These are phyloP conservation scores for Bradypodion ventrale DNA, from an alignment of 2,797 vertebrate genomes.

Conservation along the genomic window DNA sequence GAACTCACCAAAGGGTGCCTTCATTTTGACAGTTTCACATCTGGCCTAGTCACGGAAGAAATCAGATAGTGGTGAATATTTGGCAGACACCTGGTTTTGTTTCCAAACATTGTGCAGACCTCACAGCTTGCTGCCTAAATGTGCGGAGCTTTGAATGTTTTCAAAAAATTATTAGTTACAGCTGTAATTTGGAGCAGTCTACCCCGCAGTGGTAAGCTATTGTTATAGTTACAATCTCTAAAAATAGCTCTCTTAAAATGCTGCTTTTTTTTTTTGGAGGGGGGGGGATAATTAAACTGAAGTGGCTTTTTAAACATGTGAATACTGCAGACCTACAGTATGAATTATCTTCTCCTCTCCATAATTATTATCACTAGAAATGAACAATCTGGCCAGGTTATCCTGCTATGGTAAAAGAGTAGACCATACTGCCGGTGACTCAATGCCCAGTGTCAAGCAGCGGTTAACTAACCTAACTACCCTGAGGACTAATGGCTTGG, in stretches of 20 bases:
- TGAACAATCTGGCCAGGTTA: no score
- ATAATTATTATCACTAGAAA: neutral
- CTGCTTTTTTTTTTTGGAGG: no score
- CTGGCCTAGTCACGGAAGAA: no score
- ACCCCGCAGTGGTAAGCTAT: neutral
- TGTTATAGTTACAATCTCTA: neutral
- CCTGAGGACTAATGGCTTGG: no score
- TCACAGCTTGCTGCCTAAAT: neutral
- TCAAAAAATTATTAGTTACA: neutral
- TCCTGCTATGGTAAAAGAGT: no score
- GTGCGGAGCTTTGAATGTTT: neutral
- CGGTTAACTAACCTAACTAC: no score
- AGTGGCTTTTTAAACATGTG: neutral
- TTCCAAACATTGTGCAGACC: neutral
- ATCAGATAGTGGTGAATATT: no score
- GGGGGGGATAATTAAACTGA: neutral
- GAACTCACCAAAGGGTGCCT: no score
- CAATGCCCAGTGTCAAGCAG: no score
- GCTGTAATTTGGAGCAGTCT: neutral
- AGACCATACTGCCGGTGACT: no score
- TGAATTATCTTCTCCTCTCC: neutral
- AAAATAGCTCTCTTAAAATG: neutral
- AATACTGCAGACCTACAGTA: neutral
- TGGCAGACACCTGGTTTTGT: neutral
- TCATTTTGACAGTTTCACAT: no score